These are phyloP conservation scores for Spialia ferax DNA, from an alignment of 2,888 invertebrate genomes.

Conservation along the genomic window DNA sequence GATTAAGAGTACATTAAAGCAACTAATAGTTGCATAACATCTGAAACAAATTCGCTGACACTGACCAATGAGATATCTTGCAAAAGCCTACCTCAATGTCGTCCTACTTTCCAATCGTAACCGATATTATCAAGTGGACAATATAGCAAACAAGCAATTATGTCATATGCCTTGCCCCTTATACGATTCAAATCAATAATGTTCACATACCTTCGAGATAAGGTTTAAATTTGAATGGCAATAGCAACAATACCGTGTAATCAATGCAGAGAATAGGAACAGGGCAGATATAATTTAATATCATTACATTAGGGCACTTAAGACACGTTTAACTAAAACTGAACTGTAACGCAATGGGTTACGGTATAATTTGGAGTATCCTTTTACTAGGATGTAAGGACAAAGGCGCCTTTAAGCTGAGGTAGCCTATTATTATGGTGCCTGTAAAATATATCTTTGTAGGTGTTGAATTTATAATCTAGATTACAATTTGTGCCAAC, in stretches of 20 bases:
- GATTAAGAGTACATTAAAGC: conserved; percentile 5
- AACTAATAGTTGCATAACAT: conserved; percentile 61
- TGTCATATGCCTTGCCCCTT: conserved; percentile 54
- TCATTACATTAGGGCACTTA: conserved; percentile 29
- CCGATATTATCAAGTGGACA: conserved; percentile 74
- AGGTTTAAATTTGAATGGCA: conserved; percentile 54
- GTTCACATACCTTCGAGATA: conserved; percentile 49
- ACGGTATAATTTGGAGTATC: conserved; percentile 33
- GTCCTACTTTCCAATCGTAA: conserved; percentile 80
- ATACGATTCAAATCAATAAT: conserved; percentile 39
- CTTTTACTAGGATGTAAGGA: conserved; percentile 39
- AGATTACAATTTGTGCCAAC: conserved; percentile 42
- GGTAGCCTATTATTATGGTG: conserved; percentile 45
- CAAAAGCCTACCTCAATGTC: conserved; percentile 82
- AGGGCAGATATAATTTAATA: conserved; percentile 26
- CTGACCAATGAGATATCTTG: conserved; percentile 74
- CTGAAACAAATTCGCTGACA: conserved; percentile 82
- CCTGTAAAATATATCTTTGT: conserved; percentile 44
- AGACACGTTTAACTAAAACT: conserved; percentile 43
- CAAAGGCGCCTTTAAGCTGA: conserved; percentile 39
- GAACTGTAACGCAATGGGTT: conserved; percentile 16
- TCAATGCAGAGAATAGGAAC: conserved; percentile 63
- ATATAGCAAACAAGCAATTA: conserved; percentile 70
- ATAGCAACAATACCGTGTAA: conserved; percentile 43
- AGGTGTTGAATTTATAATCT: conserved; percentile 45